Percentiles rank a stretch among this genome's conserved stretches.
phyloP scores from a whole-genome alignment of 2,797 vertebrate genomes.

The Anabas testudineus region DNA sequence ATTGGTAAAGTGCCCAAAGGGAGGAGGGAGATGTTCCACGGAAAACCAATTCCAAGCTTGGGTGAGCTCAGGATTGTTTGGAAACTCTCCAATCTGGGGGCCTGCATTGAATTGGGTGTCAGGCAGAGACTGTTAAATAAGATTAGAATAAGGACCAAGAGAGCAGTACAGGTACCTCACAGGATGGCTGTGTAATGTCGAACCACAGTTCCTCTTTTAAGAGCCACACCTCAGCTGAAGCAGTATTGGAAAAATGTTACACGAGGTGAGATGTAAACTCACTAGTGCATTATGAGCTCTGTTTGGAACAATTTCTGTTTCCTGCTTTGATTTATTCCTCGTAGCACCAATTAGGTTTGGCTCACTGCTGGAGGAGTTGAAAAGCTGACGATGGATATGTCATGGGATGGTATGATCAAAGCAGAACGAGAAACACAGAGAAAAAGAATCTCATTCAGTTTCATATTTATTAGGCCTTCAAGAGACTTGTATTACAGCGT shows the following conservation, averaged over 20 bases:
- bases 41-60: conserved; percentile 93
- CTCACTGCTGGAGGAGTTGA: conserved; percentile 81
- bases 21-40: conserved; percentile 90
- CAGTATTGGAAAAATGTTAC: conserved; percentile 64
- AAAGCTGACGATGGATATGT: conserved; percentile 82
- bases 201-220: conserved; percentile 70
- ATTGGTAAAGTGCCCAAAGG: conserved; percentile 92
- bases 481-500: conserved; percentile 79
- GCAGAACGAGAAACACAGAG: conserved; percentile 67
- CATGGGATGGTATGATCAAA: conserved; percentile 85
- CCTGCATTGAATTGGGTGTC: conserved; percentile 86
- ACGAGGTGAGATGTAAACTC: conserved; percentile 72
- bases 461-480: conserved; percentile 83
- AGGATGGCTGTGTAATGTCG: conserved; percentile 74
- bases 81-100: conserved; percentile 90
- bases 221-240: conserved; percentile 67
- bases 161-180: conserved; percentile 80
- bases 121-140: conserved; percentile 91
- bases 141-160: conserved; percentile 88
- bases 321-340: conserved; percentile 86
- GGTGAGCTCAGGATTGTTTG: conserved; percentile 92
- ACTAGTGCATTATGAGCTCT: conserved; percentile 74
- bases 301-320: conserved; percentile 78
- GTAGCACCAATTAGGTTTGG: conserved; percentile 83
- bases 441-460: conserved; percentile 77